Percentiles rank a stretch among this genome's conserved stretches.
Conservation (phyloP, 1,140 invertebrate species). For the Littorina saxatilis region DNA sequence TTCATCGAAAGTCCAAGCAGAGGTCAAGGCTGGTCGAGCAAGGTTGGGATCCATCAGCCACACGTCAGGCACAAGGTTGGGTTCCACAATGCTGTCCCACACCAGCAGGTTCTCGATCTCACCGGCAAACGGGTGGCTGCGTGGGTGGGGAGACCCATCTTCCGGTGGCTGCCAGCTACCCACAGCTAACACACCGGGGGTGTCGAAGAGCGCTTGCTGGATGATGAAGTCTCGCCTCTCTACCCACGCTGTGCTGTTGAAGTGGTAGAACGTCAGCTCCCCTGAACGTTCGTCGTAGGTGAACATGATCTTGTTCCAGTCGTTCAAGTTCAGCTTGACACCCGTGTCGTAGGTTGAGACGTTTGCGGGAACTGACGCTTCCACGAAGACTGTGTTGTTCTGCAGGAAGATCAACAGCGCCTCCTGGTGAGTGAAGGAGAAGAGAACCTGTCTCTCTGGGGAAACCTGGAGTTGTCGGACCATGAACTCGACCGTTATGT, state of each 20-base stretch:
- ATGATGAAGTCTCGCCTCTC: constrained; percentile 38
- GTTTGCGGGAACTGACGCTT: constrained; percentile 25
- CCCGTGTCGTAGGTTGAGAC: constrained; percentile 21
- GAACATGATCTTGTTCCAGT: constrained; percentile 58
- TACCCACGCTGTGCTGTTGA: constrained; percentile 46
- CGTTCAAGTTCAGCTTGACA: constrained; percentile 40
- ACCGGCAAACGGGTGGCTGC: constrained; percentile 42
- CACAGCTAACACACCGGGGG: constrained; percentile 47
- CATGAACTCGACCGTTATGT: constrained; percentile 53
- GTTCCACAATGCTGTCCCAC: constrained; percentile 50
- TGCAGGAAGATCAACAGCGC: constrained; percentile 41
- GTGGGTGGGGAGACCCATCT: constrained; percentile 27
- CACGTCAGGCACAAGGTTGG: constrained; percentile 50
- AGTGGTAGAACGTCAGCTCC: constrained; percentile 48
- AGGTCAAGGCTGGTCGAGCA: constrained; percentile 43
- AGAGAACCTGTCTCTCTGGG: constrained; percentile 47
- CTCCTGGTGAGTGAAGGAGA: constrained; percentile 50
- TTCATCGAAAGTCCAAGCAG: constrained; percentile 58
- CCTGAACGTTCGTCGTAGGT: constrained; percentile 48
- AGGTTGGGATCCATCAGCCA: constrained; percentile 48
- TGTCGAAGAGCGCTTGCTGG: constrained; percentile 41
- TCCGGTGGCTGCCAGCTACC: constrained; percentile 54
- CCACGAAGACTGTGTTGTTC: constrained; percentile 31
- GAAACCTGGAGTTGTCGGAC: constrained; percentile 37
- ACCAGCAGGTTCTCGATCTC: constrained; percentile 55